A percentile compares a stretch with the other conserved stretches of the same genome.
These are phyloP conservation scores for Marcusenius ussheri DNA, from an alignment of 2,113 vertebrate species.

Conservation along the genomic window DNA sequence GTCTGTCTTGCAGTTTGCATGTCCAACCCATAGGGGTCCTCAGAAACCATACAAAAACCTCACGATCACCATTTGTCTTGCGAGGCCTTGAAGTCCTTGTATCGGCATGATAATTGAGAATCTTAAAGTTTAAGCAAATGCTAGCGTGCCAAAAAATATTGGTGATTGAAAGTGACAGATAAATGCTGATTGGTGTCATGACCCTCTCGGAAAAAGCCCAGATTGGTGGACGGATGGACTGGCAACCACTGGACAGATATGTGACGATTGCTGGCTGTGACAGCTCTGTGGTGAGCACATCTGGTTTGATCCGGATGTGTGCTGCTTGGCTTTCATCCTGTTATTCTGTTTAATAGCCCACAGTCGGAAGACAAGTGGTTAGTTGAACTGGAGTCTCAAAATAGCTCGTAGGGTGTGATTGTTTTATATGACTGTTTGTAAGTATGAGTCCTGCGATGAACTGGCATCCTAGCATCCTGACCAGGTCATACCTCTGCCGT, in stretches of 20 bases:
- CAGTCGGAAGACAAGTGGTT: not conserved
- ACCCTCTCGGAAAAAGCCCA: not conserved
- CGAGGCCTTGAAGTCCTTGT: not conserved
- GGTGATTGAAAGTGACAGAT: not conserved
- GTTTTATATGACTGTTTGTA: not conserved
- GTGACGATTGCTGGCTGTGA: not conserved
- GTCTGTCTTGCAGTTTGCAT: conserved; percentile 57
- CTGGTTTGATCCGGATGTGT: not conserved
- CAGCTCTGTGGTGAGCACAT: not conserved
- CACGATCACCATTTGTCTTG: conserved; percentile 15
- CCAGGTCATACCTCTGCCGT: not conserved
- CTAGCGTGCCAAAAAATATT: not conserved
- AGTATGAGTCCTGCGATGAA: not conserved
- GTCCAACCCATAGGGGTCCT: conserved; percentile 82
- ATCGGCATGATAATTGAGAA: not conserved
- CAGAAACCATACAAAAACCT: conserved; percentile 71
- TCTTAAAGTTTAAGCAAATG: not conserved
- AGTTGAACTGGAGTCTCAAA: not conserved
- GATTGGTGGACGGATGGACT: not conserved
- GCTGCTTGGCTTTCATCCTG: not conserved
- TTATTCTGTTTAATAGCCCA: not conserved
- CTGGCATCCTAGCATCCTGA: not conserved
- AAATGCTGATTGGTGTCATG: not conserved
- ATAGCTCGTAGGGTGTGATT: not conserved
- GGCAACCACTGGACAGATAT: not conserved